phyloP scores from a whole-genome alignment of 1,140 invertebrate genomes.

The Heliconius eleuchia region DNA sequence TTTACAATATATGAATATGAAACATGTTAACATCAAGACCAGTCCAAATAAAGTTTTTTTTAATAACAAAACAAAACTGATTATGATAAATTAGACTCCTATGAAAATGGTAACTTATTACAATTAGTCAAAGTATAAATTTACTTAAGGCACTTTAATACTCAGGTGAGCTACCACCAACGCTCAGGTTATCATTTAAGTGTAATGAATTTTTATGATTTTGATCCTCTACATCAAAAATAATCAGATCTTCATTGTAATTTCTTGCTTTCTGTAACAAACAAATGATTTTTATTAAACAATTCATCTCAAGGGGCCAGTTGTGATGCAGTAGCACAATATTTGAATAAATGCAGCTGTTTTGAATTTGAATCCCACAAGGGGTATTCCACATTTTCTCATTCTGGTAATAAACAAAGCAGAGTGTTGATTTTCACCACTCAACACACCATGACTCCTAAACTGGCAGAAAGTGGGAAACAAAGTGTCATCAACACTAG shows the following conservation, averaged over 20 bases:
- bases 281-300: conserved; percentile 20
- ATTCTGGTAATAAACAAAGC: too few species aligned
- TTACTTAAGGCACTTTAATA: conserved; percentile 65
- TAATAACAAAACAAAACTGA: conserved; percentile 18
- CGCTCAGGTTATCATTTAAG: conserved; percentile 63
- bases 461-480: too few species aligned
- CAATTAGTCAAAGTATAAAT: neutral
- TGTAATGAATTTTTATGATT: conserved; percentile 54
- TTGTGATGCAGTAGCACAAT: too few species aligned
- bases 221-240: conserved; percentile 71
- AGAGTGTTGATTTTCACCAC: too few species aligned
- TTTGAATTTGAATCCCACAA: too few species aligned
- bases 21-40: neutral
- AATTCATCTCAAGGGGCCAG: too few species aligned
- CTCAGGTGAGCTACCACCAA: conserved; percentile 70
- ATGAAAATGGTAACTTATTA: conserved; percentile 14
- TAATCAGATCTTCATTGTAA: conserved; percentile 66
- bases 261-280: conserved; percentile 65
- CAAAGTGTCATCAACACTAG: too few species aligned
- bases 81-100: conserved; percentile 15
- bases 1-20: conserved; percentile 11
- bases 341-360: too few species aligned
- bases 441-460: too few species aligned
- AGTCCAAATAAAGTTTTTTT: neutral
- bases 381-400: too few species aligned